Conservation (phyloP, 2,113 vertebrate genomes). For the Nematolebias whitei region DNA sequence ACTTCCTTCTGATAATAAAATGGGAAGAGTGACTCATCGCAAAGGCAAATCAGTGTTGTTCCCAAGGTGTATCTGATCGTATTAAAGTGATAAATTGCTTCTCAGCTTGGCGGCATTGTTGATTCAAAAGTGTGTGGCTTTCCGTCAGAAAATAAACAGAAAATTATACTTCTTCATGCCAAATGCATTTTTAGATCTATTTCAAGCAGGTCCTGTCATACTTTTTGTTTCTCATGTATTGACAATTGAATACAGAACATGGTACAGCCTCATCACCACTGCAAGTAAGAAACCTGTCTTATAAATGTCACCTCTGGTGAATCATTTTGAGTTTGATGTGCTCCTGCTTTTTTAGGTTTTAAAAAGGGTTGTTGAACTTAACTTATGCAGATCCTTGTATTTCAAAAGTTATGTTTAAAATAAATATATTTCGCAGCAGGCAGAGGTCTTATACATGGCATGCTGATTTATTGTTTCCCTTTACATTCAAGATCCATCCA, state of each 20-base stretch:
- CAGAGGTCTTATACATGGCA: not conserved
- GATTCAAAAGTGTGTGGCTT: slow-evolving; percentile 34
- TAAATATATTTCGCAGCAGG: not conserved
- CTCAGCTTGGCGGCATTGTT: slow-evolving; percentile 39
- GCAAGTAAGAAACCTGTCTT: slow-evolving; percentile 25
- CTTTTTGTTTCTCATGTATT: slow-evolving; percentile 7
- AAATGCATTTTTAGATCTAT: slow-evolving; percentile 27
- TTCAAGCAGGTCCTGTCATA: slow-evolving; percentile 15
- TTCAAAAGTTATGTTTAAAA: not conserved
- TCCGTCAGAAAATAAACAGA: slow-evolving; percentile 14
- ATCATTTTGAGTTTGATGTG: slow-evolving; percentile 31
- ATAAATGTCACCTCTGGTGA: slow-evolving; percentile 40
- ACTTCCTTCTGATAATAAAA: slow-evolving; percentile 62
- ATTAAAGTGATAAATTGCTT: slow-evolving; percentile 65
- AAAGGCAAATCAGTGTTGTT: slow-evolving; percentile 64
- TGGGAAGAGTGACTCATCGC: slow-evolving; percentile 41
- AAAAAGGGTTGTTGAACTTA: slow-evolving; percentile 19
- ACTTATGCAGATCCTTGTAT: not conserved
- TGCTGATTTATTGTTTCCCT: not conserved
- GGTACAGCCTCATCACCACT: slow-evolving; percentile 24
- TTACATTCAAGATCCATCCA: not conserved
- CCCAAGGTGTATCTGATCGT: slow-evolving; percentile 64
- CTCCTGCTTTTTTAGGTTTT: slow-evolving; percentile 8
- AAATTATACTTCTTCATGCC: slow-evolving; percentile 12
- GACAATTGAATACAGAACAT: not conserved